Evolutionary conservation across 1,140 invertebrate genomes (phyloP).

Genomic region (Apis mellifera): Amel_HAv3.1 CM009937.2:11467001-11467500

Average conservation of each 20-base stretch:
- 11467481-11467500: background rate
- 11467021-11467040: conserved; percentile 24
- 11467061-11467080: background rate
- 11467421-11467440: conserved; percentile 12
- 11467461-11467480: conserved; percentile 2
- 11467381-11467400: conserved; percentile 32
- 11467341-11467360: conserved; percentile 52
- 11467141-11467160: conserved; percentile 32
- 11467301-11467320: conserved; percentile 65
- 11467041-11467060: background rate
- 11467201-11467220: conserved; percentile 60
- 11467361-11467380: conserved; percentile 19
- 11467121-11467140: conserved; percentile 25
- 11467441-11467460: conserved; percentile 16
- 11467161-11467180: conserved; percentile 49
- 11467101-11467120: conserved; percentile 33
- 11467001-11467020: conserved; percentile 27
- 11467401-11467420: conserved; percentile 23
- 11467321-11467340: conserved; percentile 54
- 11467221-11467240: conserved; percentile 55
- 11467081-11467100: background rate
- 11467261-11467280: conserved; percentile 56
- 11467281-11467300: conserved; percentile 50
- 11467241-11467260: conserved; percentile 57
- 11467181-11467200: conserved; percentile 50